A percentile compares a stretch with the other conserved stretches of the same genome.
Conservation (phyloP, 2,888 invertebrate species). For the Patella pellucida region DNA sequence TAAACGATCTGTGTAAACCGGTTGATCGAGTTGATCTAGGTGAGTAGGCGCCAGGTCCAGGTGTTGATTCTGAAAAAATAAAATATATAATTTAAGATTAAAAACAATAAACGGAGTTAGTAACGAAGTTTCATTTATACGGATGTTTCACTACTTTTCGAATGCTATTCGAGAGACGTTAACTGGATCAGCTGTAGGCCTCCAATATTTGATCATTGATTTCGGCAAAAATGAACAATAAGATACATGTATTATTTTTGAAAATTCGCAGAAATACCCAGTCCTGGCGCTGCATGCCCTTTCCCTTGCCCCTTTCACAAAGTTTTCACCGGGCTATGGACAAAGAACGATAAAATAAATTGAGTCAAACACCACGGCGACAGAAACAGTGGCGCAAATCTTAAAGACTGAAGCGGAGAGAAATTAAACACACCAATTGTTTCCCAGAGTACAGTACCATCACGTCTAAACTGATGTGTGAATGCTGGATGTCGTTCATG, state of each 20-base stretch:
- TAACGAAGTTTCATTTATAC: no score
- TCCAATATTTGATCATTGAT: no score
- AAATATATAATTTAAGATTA: conserved; percentile 5
- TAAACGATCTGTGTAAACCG: conserved; percentile 41
- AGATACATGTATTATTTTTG: no score
- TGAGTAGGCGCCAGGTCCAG: conserved; percentile 60
- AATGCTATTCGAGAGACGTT: no score
- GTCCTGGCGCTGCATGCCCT: no score
- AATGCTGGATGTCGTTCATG: conserved; percentile 47
- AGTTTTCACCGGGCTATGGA: background rate
- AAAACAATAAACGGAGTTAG: no score
- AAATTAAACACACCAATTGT: conserved; percentile 40
- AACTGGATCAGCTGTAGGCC: no score
- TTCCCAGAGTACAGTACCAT: conserved; percentile 59
- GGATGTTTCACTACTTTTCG: background rate
- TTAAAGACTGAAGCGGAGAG: background rate
- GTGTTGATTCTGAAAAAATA: conserved; percentile 52
- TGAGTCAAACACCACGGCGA: background rate
- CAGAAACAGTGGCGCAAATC: background rate
- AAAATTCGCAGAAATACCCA: no score
- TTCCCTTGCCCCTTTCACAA: no score
- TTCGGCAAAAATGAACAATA: no score
- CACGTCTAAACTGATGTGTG: conserved; percentile 56
- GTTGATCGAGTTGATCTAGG: conserved; percentile 37
- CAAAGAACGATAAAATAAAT: background rate